These are phyloP conservation scores for Chiloscyllium plagiosum DNA, from an alignment of 2,113 vertebrate species.

Conservation along the genomic window DNA sequence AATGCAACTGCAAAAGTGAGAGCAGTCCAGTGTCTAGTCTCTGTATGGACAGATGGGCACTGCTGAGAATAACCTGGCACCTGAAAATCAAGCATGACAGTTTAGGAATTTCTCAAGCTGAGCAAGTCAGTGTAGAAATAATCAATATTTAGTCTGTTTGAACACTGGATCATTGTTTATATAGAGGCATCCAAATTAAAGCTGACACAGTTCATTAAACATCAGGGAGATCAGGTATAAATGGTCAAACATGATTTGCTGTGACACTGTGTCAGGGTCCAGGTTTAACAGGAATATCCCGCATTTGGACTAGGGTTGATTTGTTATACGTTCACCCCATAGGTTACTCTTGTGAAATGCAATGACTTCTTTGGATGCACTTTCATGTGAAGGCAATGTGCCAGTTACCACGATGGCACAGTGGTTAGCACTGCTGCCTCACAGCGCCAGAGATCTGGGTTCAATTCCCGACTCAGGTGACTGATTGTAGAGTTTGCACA, in stretches of 20 bases:
- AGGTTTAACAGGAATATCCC: neutral
- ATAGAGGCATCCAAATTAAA: too few relatives aligned
- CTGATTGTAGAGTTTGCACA: too few relatives aligned
- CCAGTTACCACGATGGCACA: neutral
- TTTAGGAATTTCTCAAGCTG: neutral
- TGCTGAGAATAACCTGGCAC: slow-evolving; percentile 39
- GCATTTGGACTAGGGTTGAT: neutral
- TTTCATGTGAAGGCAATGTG: neutral
- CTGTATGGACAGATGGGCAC: slow-evolving; percentile 39
- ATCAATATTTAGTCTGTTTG: neutral
- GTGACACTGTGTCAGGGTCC: neutral
- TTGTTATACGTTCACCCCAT: neutral
- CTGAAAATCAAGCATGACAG: slow-evolving; percentile 34
- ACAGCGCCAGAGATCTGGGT: too few relatives aligned
- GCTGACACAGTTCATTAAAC: neutral
- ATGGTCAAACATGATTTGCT: neutral
- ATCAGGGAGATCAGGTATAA: neutral
- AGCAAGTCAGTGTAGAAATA: neutral
- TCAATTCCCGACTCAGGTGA: too few relatives aligned
- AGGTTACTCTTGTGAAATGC: neutral
- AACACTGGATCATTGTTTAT: neutral
- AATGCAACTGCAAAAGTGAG: slow-evolving; percentile 40
- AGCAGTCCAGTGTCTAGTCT: slow-evolving; percentile 42
- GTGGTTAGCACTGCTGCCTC: too few relatives aligned
- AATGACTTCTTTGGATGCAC: neutral